These are phyloP conservation scores for Conus ventricosus DNA, from an alignment of 1,140 invertebrate species.

Conservation along the genomic window DNA sequence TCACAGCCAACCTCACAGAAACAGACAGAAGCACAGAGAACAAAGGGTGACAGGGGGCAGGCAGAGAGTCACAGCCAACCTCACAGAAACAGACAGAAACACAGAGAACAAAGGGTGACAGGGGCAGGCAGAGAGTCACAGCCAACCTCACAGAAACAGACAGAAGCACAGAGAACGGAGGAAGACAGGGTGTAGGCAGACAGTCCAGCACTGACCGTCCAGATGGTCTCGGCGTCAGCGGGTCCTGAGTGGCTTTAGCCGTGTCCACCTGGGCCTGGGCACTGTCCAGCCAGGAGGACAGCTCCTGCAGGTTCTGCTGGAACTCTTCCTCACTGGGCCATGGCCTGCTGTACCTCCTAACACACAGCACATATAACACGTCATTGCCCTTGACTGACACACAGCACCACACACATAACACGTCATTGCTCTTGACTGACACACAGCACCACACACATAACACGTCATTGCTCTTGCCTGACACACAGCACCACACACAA, in stretches of 20 bases:
- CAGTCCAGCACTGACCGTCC: not conserved
- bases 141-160: not conserved
- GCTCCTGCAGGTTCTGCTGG: not conserved
- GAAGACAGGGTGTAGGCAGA: not conserved
- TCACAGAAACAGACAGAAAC: not conserved
- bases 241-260: not conserved
- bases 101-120: not conserved
- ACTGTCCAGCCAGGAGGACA: not conserved
- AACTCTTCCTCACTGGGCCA: not conserved
- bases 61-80: too few species aligned
- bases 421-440: too few species aligned
- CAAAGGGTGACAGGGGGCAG: not conserved
- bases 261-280: not conserved
- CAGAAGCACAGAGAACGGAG: not conserved
- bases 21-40: not conserved
- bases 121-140: not conserved
- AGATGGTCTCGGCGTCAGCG: not conserved
- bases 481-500: too few species aligned
- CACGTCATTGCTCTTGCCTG: too few species aligned
- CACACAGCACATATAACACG: not conserved
- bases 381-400: too few species aligned
- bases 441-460: too few species aligned
- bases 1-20: too few species aligned
- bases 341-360: constrained; percentile 3
- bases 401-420: too few species aligned